These are phyloP conservation scores for Tyrannus savana DNA, from an alignment of 2,113 vertebrate species.

Conservation along the genomic window DNA sequence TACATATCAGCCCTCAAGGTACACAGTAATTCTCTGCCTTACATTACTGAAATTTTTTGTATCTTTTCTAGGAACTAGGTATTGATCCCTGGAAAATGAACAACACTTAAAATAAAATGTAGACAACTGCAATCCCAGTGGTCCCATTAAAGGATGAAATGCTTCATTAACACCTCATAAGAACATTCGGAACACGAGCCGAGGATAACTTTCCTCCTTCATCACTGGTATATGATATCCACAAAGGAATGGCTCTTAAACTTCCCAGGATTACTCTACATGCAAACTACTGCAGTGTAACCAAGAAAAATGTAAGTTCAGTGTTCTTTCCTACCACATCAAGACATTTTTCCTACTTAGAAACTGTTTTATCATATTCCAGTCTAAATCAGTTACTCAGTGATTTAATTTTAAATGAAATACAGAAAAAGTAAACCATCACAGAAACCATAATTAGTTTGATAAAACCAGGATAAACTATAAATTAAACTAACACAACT, in stretches of 20 bases:
- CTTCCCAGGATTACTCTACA: not conserved
- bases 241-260: not conserved
- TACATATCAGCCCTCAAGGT: not conserved
- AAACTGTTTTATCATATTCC: not conserved
- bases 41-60: constrained; percentile 48
- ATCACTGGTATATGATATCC: not conserved
- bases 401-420: not conserved
- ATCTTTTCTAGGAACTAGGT: constrained; percentile 51
- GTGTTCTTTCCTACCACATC: not conserved
- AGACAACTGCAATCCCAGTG: not conserved
- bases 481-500: not conserved
- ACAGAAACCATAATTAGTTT: not conserved
- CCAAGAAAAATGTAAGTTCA: not conserved
- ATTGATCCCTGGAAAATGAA: constrained; percentile 56
- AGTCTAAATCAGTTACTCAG: not conserved
- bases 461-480: not conserved
- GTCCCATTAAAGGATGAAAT: constrained; percentile 34
- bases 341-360: not conserved
- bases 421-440: not conserved
- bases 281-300: not conserved
- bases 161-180: constrained; percentile 46
- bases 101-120: constrained; percentile 44
- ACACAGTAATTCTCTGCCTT: not conserved
- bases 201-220: not conserved
- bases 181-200: not conserved